phyloP scores from a whole-genome alignment of 2,113 vertebrate genomes.

The Heterochromis multidens region DNA sequence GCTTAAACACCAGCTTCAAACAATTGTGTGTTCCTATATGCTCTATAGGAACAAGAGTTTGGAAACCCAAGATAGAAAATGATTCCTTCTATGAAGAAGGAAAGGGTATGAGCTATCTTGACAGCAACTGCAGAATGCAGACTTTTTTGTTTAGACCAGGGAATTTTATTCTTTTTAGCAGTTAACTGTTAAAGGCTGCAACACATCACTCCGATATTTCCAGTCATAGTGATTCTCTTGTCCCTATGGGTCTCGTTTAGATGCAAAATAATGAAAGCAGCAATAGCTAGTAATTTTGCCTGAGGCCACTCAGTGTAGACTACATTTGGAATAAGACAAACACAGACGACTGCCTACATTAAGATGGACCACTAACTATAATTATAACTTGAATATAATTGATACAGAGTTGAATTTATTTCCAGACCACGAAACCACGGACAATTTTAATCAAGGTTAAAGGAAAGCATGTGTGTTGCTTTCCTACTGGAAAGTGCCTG shows the following conservation, averaged over 20 bases:
- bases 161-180: not conserved
- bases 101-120: not conserved
- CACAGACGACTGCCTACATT: not conserved
- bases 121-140: not conserved
- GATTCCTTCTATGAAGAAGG: not conserved
- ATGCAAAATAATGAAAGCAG: not conserved
- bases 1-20: not conserved
- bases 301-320: not conserved
- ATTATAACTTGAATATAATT: constrained; percentile 7
- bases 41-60: not conserved
- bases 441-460: not conserved
- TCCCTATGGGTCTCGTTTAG: not conserved
- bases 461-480: not conserved
- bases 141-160: not conserved
- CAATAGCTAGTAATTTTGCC: not conserved
- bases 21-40: not conserved
- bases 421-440: not conserved
- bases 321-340: constrained; percentile 5
- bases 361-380: not conserved
- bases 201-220: not conserved
- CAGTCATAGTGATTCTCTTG: not conserved
- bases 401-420: not conserved
- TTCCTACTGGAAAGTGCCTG: not conserved
- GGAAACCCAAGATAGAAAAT: not conserved
- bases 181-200: not conserved